A percentile compares a stretch with the other conserved stretches of the same genome.
phyloP scores from a whole-genome alignment of 2,888 invertebrate species.

The Drosophila kuntzei region DNA sequence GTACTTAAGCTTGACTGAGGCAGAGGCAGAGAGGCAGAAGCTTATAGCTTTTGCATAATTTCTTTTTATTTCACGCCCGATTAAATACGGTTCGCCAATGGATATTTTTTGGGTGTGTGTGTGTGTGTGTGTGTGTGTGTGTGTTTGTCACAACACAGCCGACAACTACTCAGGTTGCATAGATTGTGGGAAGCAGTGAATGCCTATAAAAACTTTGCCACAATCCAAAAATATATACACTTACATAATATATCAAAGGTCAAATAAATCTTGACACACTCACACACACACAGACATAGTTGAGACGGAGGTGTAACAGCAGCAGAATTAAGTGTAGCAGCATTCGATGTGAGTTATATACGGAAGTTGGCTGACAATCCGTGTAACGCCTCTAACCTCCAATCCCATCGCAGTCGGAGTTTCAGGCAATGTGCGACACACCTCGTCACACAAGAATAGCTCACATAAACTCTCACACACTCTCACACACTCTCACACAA shows the following conservation, averaged over 20 bases:
- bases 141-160: slow-evolving; percentile 38
- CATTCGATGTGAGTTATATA: slow-evolving; percentile 54
- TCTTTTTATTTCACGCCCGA: slow-evolving; percentile 80
- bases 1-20: slow-evolving; percentile 1
- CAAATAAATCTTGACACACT: slow-evolving; percentile 77
- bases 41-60: slow-evolving; percentile 73
- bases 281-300: slow-evolving; percentile 7
- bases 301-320: slow-evolving; percentile 38
- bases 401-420: not conserved
- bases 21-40: slow-evolving; percentile 14
- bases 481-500: too few relatives aligned
- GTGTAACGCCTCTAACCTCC: slow-evolving; percentile 46
- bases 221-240: slow-evolving; percentile 65
- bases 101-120: slow-evolving; percentile 3
- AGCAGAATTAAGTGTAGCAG: slow-evolving; percentile 37
- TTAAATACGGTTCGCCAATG: slow-evolving; percentile 51
- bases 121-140: slow-evolving; percentile 11
- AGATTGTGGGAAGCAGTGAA: slow-evolving; percentile 14
- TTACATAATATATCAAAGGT: slow-evolving; percentile 80
- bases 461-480: slow-evolving; percentile 4
- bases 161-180: slow-evolving; percentile 30
- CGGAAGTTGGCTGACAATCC: slow-evolving; percentile 65
- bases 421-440: slow-evolving; percentile 45
- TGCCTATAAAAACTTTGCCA: slow-evolving; percentile 51
- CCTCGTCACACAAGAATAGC: slow-evolving; percentile 29